phyloP scores from a whole-genome alignment of 2,888 invertebrate genomes.

The Agrypnus murinus region DNA sequence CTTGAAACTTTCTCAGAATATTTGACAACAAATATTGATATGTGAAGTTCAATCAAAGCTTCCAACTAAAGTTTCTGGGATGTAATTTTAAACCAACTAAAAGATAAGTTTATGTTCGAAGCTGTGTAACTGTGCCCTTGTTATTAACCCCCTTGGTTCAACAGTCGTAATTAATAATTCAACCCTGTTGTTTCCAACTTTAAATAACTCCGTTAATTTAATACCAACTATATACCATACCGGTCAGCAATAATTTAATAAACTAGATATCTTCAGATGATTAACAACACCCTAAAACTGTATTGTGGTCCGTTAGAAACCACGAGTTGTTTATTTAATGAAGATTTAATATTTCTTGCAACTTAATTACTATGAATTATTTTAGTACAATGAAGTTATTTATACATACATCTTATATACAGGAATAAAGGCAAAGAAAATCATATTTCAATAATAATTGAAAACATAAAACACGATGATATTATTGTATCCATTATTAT shows the following conservation, averaged over 20 bases:
- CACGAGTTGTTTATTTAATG: neutral
- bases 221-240: conserved; percentile 3
- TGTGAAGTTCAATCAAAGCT: conserved; percentile 16
- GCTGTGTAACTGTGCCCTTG: neutral
- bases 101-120: neutral
- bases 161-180: conserved; percentile 21
- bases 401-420: no score
- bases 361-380: neutral
- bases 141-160: conserved; percentile 2
- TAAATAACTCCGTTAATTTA: conserved; percentile 24
- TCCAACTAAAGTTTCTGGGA: neutral
- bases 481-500: no score
- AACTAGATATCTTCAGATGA: conserved; percentile 18
- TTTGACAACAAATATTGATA: conserved; percentile 29
- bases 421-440: no score
- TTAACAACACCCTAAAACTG: conserved; percentile 5
- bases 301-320: neutral
- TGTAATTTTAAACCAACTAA: neutral
- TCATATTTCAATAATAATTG: no score
- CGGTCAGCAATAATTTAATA: conserved; percentile 28
- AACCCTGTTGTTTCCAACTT: conserved; percentile 16
- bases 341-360: conserved; percentile 12
- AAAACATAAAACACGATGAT: no score
- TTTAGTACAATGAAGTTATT: no score
- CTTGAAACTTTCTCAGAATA: conserved; percentile 7